Evolutionary conservation across 2,888 invertebrate species (phyloP).

Genomic region (Drepana falcataria): DNA sequence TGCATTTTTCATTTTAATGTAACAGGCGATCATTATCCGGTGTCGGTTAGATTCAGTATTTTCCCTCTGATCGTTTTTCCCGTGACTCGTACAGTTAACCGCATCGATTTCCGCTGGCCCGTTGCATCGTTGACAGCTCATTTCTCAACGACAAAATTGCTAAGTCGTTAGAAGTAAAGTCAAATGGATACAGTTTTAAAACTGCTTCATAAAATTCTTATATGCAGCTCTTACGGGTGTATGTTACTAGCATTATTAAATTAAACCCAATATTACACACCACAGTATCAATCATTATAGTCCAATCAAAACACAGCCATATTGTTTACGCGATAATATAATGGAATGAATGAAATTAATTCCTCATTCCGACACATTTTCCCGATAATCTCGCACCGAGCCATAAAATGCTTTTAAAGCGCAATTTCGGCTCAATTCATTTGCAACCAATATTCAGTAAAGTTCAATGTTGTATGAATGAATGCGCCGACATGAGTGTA

Average conservation of each 20-base stretch:
- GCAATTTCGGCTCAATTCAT: slow-evolving; percentile 46
- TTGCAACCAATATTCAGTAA: slow-evolving; percentile 42
- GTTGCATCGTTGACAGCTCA: background rate
- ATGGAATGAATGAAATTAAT: slow-evolving; percentile 48
- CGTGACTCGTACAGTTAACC: background rate
- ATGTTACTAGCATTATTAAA: background rate
- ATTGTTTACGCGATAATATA: slow-evolving; percentile 40
- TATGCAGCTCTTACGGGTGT: too few species aligned
- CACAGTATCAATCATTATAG: slow-evolving; percentile 6
- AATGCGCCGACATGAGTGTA: slow-evolving; percentile 36
- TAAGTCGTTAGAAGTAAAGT: background rate
- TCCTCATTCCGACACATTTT: slow-evolving; percentile 30
- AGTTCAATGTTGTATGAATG: slow-evolving; percentile 49
- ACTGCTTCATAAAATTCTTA: background rate
- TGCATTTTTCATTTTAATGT: slow-evolving; percentile 37
- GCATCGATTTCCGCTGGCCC: background rate
- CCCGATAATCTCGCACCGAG: slow-evolving; percentile 45
- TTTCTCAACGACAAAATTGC: background rate
- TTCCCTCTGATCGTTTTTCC: background rate
- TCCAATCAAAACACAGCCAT: slow-evolving; percentile 29
- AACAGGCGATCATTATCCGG: slow-evolving; percentile 15
- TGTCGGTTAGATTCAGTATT: background rate
- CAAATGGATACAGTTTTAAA: background rate
- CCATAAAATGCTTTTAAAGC: slow-evolving; percentile 49
- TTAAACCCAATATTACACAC: background rate